Conservation (phyloP, 2,113 vertebrate species). For the Carassius gibelio region DNA sequence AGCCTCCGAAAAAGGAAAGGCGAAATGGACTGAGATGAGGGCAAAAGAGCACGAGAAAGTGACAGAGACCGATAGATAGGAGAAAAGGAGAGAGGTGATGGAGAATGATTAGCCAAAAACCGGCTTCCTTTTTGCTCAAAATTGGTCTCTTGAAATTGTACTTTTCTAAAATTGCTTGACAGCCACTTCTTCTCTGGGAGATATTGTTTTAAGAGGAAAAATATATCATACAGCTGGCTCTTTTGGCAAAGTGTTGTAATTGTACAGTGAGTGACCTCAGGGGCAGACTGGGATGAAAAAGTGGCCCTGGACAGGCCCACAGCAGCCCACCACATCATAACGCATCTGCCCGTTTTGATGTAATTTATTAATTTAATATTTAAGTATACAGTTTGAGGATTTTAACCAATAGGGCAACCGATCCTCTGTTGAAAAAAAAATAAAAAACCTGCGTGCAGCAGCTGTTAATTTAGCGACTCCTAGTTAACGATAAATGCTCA, state of each 20-base stretch:
- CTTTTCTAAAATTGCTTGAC: slow-evolving; percentile 63
- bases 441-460: too few relatives aligned
- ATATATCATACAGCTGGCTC: slow-evolving; percentile 25
- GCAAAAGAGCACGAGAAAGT: not conserved
- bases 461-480: too few relatives aligned
- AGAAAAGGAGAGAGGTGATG: slow-evolving; percentile 63
- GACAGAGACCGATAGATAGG: slow-evolving; percentile 63
- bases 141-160: slow-evolving; percentile 60
- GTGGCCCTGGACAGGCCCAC: too few relatives aligned
- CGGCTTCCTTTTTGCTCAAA: slow-evolving; percentile 59
- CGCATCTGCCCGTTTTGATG: too few relatives aligned
- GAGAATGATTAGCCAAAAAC: slow-evolving; percentile 64
- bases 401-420: too few relatives aligned
- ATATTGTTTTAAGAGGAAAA: slow-evolving; percentile 41
- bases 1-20: slow-evolving; percentile 62
- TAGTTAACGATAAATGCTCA: too few relatives aligned
- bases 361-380: too few relatives aligned
- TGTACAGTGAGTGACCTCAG: not conserved
- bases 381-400: too few relatives aligned
- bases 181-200: slow-evolving; percentile 48
- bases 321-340: too few relatives aligned
- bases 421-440: too few relatives aligned
- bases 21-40: slow-evolving; percentile 24
- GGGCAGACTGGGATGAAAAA: too few relatives aligned
- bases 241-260: slow-evolving; percentile 25